A percentile compares a stretch with the other conserved stretches of the same genome.
Conservation (phyloP, 2,113 vertebrate species). For the Uria lomvia region DNA sequence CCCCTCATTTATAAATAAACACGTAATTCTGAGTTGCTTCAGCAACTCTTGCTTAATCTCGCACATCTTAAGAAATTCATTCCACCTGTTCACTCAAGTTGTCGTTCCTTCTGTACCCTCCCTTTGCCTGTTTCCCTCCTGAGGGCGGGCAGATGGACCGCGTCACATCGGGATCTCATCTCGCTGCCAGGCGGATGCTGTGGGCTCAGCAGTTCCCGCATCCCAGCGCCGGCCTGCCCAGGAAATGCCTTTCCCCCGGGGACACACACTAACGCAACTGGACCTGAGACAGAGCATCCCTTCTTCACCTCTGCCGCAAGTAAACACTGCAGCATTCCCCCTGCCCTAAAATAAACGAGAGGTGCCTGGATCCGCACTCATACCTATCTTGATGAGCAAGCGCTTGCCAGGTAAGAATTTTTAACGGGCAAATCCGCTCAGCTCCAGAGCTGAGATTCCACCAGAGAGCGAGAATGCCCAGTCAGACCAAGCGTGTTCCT, state of each 20-base stretch:
- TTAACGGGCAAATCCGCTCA: background rate
- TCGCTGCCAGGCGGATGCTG: background rate
- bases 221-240: background rate
- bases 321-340: background rate
- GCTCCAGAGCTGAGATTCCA: background rate
- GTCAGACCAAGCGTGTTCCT: background rate
- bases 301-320: background rate
- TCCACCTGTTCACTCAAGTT: background rate
- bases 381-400: background rate
- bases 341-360: background rate
- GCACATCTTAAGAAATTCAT: background rate
- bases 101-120: background rate
- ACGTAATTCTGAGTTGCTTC: background rate
- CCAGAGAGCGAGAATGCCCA: background rate
- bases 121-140: background rate
- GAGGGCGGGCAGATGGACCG: fast-evolving
- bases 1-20: background rate
- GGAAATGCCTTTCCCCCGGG: background rate
- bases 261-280: background rate
- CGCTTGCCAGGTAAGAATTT: background rate
- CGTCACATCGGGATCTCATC: fast-evolving
- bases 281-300: fast-evolving
- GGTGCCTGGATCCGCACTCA: background rate
- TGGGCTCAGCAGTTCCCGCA: background rate
- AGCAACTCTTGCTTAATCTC: background rate